These are phyloP conservation scores for Cacoxenus indagator DNA, from an alignment of 2,888 invertebrate genomes.

Conservation along the genomic window DNA sequence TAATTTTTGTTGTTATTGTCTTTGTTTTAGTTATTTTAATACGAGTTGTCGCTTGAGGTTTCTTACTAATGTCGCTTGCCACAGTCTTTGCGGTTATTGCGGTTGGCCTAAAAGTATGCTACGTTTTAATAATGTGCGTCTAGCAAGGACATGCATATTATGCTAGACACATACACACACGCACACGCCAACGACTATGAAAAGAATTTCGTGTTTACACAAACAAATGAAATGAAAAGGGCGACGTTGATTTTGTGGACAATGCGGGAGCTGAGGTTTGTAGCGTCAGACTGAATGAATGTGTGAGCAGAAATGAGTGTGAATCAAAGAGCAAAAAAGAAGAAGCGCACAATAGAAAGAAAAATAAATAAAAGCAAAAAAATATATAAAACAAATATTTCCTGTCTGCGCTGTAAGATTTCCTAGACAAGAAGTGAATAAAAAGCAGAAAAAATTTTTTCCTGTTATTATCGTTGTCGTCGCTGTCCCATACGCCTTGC, in stretches of 20 bases:
- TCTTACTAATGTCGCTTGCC: background rate
- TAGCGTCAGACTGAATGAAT: slow-evolving; percentile 22
- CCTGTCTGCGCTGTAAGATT: slow-evolving; percentile 60
- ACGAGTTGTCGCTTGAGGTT: background rate
- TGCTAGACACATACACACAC: slow-evolving; percentile 1
- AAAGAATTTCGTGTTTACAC: background rate
- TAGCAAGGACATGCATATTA: slow-evolving; percentile 10
- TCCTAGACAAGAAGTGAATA: slow-evolving; percentile 48
- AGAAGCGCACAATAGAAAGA: slow-evolving; percentile 3
- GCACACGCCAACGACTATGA: background rate
- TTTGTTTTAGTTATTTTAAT: background rate
- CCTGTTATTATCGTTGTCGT: background rate
- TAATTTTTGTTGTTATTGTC: background rate
- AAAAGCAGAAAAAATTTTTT: background rate
- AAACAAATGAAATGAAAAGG: background rate
- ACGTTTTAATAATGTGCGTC: slow-evolving; percentile 19
- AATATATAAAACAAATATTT: slow-evolving; percentile 47
- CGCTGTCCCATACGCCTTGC: background rate
- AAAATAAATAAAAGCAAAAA: slow-evolving; percentile 6
- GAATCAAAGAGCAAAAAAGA: background rate
- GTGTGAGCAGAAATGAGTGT: slow-evolving; percentile 22
- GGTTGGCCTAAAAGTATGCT: slow-evolving; percentile 15
- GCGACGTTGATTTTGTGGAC: background rate
- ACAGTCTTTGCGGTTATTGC: slow-evolving; percentile 9
- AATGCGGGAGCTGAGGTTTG: background rate